Evolutionary conservation across 2,113 vertebrate species (phyloP).

Genomic region (Actinemys pallida): DNA sequence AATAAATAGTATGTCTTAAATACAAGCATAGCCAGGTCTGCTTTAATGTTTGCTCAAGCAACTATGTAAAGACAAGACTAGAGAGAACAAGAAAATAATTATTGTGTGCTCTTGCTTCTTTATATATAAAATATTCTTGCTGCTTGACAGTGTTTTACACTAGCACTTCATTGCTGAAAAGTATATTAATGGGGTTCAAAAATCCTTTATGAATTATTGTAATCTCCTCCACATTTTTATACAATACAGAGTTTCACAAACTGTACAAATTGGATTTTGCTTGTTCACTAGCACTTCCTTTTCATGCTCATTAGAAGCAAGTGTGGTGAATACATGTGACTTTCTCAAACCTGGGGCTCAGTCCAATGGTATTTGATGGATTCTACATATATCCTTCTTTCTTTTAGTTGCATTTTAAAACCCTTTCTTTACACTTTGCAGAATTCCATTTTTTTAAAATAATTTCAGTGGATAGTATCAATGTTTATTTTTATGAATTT

Average conservation of each 20-base stretch:
- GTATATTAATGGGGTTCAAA: neutral
- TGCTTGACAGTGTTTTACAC: neutral
- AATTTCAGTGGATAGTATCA: neutral
- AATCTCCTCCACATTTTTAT: neutral
- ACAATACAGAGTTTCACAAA: conserved; percentile 18
- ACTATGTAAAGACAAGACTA: neutral
- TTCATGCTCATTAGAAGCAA: conserved; percentile 35
- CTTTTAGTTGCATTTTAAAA: conserved; percentile 13
- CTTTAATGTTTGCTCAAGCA: neutral
- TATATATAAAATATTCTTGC: neutral
- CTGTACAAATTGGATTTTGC: neutral
- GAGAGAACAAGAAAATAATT: neutral
- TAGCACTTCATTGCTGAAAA: neutral
- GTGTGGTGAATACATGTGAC: conserved; percentile 16
- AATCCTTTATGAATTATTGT: neutral
- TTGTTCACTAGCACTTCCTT: neutral
- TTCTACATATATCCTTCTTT: neutral
- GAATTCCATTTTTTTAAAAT: neutral
- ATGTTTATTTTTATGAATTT: neutral
- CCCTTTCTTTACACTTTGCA: neutral
- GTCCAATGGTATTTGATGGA: neutral
- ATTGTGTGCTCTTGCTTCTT: neutral
- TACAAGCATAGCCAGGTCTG: neutral
- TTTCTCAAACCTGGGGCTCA: neutral
- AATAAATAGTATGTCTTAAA: conserved; percentile 21